Evolutionary conservation across 2,113 vertebrate species (phyloP), one percentile per base, ranked within the genome.

Genomic region (Ploceus nigricollis): DNA sequence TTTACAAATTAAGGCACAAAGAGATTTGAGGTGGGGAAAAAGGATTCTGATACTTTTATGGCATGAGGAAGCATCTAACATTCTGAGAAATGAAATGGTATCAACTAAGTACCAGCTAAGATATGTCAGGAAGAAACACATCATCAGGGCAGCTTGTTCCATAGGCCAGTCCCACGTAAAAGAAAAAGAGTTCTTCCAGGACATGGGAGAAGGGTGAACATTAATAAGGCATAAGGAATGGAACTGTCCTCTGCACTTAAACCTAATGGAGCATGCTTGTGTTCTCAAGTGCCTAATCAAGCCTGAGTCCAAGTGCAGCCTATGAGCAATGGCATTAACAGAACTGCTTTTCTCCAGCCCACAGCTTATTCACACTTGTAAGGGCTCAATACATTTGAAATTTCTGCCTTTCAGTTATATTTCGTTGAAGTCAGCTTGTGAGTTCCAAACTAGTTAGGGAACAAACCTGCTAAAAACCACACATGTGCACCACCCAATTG

Each of bases 401-500:
- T 77, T 10, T 58, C 50, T 69, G 11, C 42, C 35, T 37, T 78
- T 80, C 50, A 31, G 9, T 33, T 81, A 40, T 1, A 1, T 73
- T 87, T 45, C 45, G 15, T 66, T 22, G 24, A 63, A 57, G 50
- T 5, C 10, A 20, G 10, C 54, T 53, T 68, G 7, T 54, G 76
- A 53, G 20, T 72, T 70, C 45, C 24, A 61, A 64, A 56, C 9
- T 15, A 57, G 25, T 30, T 39, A 28, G 25, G 48, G 63, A 80
- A 40, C 19, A 66, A 21, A 42, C 23, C 64, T 87, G 64, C 27
- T 44, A 8, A 28, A 21, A 35, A 30, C 44, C 40, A 45, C 6
- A 2, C 1, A 7, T 0, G 1, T 6, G 8, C 58, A 47, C 3
- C 15, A 17, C 6, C 9, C 42, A 61, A 1, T n/a, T n/a, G n/a